phyloP scores from a whole-genome alignment of 2,888 invertebrate genomes.

The Lucinisca nassula region DNA sequence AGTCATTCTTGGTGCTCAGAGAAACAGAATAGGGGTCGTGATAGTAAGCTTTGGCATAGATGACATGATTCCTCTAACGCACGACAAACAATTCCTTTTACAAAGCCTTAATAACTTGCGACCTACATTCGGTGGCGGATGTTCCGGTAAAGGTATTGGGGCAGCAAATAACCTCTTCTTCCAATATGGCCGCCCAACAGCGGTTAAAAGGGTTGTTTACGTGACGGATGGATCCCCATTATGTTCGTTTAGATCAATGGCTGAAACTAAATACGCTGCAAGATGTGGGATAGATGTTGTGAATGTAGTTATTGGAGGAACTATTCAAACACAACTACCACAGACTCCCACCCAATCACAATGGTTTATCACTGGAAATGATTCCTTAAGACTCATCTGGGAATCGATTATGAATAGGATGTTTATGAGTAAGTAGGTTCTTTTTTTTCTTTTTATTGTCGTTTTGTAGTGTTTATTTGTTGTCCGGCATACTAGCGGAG shows the following conservation, averaged over 20 bases:
- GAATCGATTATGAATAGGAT: slow-evolving; percentile 44
- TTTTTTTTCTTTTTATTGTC: not conserved
- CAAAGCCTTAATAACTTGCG: slow-evolving; percentile 46
- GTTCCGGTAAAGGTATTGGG: slow-evolving; percentile 57
- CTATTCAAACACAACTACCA: not conserved
- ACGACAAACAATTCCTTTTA: slow-evolving; percentile 43
- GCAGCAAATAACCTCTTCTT: slow-evolving; percentile 64
- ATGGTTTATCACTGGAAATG: slow-evolving; percentile 37
- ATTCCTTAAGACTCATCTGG: slow-evolving; percentile 4
- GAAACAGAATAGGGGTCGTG: slow-evolving; percentile 61
- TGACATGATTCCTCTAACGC: slow-evolving; percentile 58
- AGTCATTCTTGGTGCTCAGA: slow-evolving; percentile 49
- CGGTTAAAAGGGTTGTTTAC: slow-evolving; percentile 58
- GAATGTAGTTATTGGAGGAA: slow-evolving; percentile 51
- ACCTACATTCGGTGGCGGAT: slow-evolving; percentile 60
- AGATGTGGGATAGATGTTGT: slow-evolving; percentile 66
- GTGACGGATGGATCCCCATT: slow-evolving; percentile 44
- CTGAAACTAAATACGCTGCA: slow-evolving; percentile 39
- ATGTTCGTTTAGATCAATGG: slow-evolving; percentile 45
- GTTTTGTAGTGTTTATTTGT: not conserved
- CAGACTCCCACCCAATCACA: not conserved
- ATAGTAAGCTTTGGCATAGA: slow-evolving; percentile 61
- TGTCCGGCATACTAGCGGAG: too few relatives aligned
- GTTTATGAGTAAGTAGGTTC: slow-evolving; percentile 42
- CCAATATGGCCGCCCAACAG: slow-evolving; percentile 64